phyloP scores from a whole-genome alignment of 2,888 invertebrate genomes.

The Sepioteuthis lessoniana region DNA sequence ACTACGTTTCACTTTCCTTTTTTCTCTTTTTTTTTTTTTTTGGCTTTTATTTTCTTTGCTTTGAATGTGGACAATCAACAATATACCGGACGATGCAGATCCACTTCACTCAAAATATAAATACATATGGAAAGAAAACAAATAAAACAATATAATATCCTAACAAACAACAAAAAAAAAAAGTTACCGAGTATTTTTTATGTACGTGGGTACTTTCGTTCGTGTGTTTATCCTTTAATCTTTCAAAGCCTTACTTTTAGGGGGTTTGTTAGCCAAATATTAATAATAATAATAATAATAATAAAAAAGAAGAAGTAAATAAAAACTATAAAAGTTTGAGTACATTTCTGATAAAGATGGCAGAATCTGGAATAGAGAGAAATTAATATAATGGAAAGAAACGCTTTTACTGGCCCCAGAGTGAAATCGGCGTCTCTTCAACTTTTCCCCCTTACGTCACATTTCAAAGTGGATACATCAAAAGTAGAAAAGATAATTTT shows the following conservation, averaged over 20 bases:
- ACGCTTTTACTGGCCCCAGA: too few species aligned
- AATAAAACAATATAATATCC: too few species aligned
- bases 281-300: too few species aligned
- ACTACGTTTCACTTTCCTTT: not conserved
- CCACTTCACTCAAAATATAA: not conserved
- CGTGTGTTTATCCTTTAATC: not conserved
- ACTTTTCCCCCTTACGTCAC: too few species aligned
- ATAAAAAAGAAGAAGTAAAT: too few species aligned
- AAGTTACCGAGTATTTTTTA: too few species aligned
- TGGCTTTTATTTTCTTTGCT: not conserved
- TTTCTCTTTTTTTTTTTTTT: not conserved
- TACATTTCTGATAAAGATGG: not conserved
- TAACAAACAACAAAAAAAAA: too few species aligned
- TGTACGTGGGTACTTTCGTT: too few species aligned
- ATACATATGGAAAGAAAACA: not conserved
- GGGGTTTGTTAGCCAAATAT: not conserved
- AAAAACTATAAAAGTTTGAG: not conserved
- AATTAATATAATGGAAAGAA: too few species aligned
- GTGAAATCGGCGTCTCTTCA: too few species aligned
- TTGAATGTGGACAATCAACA: not conserved
- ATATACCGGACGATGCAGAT: not conserved
- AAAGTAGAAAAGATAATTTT: too few species aligned
- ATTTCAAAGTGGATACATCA: too few species aligned
- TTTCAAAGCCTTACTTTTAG: not conserved
- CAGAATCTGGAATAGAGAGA: not conserved